A percentile compares a stretch with the other conserved stretches of the same genome.
These are phyloP conservation scores for Casuarius casuarius DNA, from an alignment of 2,113 vertebrate species.

Conservation along the genomic window DNA sequence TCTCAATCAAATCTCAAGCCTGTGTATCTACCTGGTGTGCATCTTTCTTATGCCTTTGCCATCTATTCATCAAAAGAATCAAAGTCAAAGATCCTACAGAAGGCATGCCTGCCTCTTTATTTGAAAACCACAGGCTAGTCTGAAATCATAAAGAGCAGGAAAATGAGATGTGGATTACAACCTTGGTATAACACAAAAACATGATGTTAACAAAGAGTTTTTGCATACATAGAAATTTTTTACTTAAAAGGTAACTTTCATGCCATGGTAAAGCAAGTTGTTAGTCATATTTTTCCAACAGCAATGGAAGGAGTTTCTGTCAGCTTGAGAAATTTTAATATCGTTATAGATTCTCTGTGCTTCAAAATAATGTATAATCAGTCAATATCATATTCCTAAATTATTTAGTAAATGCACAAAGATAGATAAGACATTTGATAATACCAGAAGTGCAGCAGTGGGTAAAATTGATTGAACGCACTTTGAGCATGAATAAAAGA, in stretches of 20 bases:
- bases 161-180: not conserved
- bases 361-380: slow-evolving; percentile 58
- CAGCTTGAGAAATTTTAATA: slow-evolving; percentile 41
- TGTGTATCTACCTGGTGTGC: fast-evolving
- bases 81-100: not conserved
- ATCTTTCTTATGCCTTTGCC: not conserved
- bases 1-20: not conserved
- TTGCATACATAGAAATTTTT: not conserved
- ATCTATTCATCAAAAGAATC: not conserved
- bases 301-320: not conserved
- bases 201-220: not conserved
- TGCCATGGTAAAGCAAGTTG: not conserved
- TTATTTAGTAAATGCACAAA: slow-evolving; percentile 67
- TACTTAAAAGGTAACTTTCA: not conserved
- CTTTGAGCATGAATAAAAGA: slow-evolving; percentile 62
- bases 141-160: not conserved
- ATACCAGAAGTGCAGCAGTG: slow-evolving; percentile 59
- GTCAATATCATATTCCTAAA: slow-evolving; percentile 60
- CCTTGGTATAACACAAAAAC: not conserved
- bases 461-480: slow-evolving; percentile 70
- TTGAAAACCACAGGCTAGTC: not conserved
- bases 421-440: slow-evolving; percentile 60
- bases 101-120: not conserved
- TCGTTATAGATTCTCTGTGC: not conserved
- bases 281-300: not conserved